Evolutionary conservation across 1,140 invertebrate species (phyloP).

Genomic region (Calephelis virginiensis): DNA sequence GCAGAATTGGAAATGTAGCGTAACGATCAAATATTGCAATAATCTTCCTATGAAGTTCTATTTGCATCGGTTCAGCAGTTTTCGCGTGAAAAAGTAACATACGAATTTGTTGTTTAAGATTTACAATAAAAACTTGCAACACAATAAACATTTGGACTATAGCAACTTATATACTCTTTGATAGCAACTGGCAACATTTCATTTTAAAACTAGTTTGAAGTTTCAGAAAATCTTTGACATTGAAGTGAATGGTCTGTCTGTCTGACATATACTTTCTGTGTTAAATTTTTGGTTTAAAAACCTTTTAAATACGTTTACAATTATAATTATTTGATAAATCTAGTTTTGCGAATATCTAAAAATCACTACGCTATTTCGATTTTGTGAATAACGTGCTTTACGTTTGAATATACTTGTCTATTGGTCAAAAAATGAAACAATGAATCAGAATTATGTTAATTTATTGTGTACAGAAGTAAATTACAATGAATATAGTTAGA

Average conservation of each 20-base stretch:
- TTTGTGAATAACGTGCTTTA: neutral
- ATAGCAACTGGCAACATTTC: too few species aligned
- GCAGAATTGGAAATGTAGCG: too few species aligned
- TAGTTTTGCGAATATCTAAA: neutral
- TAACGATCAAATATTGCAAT: too few species aligned
- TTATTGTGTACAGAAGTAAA: neutral
- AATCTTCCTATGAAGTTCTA: too few species aligned
- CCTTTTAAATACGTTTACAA: too few species aligned
- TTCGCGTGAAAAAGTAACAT: too few species aligned
- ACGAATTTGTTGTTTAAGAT: too few species aligned
- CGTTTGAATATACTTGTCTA: neutral
- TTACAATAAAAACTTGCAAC: neutral
- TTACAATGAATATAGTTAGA: neutral
- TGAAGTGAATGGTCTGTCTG: neutral
- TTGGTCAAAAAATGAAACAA: neutral
- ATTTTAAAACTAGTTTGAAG: neutral
- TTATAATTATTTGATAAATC: neutral
- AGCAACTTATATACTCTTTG: too few species aligned
- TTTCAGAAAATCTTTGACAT: constrained; percentile 5
- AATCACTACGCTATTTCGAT: neutral
- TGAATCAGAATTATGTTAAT: constrained; percentile 12
- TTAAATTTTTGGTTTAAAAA: too few species aligned
- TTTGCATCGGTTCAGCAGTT: too few species aligned
- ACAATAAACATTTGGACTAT: neutral
- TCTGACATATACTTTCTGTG: too few species aligned